Base-by-base conservation (phyloP, 2,888 invertebrate species). In the Dicyrtoma fusca region DNA sequence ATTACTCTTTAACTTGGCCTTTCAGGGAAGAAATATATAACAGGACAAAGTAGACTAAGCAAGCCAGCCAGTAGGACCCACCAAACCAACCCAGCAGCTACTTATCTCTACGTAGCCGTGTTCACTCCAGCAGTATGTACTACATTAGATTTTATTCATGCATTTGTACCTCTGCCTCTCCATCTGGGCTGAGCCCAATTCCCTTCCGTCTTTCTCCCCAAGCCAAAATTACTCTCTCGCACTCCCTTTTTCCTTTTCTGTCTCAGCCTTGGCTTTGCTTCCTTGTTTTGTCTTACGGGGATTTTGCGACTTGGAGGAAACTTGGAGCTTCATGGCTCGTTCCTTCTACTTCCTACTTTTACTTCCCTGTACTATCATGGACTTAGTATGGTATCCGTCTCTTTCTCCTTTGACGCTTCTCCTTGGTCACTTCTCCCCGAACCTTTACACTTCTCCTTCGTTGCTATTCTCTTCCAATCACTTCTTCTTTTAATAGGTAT, bases 1-100 rank as follows among this genome's bases (percentile, higher is more conserved):
- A 76, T 76, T 76, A 76, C 76, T 76, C 74, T 64, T 64, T 64
- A 71, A 65, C 71, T 65, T 65, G 66, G 42, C 71, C 65, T 71
- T 63, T 71, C 71, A 66, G 53, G 44, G 45, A 47, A 65, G 55
- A 71, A 57, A 71, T 65, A 71, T 53, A 57, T 55, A 63, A 70
- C 62, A 49, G 45, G 49, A 70, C 49, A 64, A 44, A 47, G 23
- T 21, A 57, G 17, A 57, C 21, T 2, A 4, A 57, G 19, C 14
- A 19, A 21, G 57, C 14, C 26, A 17, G 59, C 14, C n/a, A 34
- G 17, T 6, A 49, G 49, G 14, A 49, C 49, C 49, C 49, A 49
- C 3, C 14, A 4, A 17, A 11, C 45, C 13, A 8, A 45, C 45
- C 10, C 34, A 5, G 34, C 8, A 34, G 34, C n/a, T 34, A 34